Base-by-base conservation (phyloP, 2,888 invertebrate species). In the Scaptomyza cyrtandrae region DNA sequence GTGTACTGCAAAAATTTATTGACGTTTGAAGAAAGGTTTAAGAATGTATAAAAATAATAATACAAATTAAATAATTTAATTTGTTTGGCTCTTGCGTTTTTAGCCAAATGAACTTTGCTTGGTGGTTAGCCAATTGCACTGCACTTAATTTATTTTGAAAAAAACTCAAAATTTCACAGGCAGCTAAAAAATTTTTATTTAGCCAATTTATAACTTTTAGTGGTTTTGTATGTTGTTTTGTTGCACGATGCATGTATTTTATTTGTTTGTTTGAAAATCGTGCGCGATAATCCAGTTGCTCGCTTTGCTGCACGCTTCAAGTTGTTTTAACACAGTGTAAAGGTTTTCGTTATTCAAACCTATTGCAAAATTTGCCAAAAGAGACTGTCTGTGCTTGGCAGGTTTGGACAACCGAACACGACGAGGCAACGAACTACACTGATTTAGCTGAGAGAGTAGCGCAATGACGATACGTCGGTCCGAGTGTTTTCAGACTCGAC, bases 221-320 rank as follows among this genome's bases (percentile, higher is more conserved):
- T 55, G 44, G 14, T 24, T 45, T 58, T 46, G 35, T 58, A 63
- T 59, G 16, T 60, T 10, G 10, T 4, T 56, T 54, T 43, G 46
- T 58, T 66, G 49, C 19, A 35, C 10, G 19, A 35, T 50, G n/a
- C 58, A n/a, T 53, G 16, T 53, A 33, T 55, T 29, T 55, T 63
- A 57, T 49, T 19, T 62, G 33, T 56, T 53, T 59, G 49, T 70
- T 69, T 70, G 63, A 70, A 74, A 78, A 75, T 84, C 88, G 88
- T 90, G 90, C 90, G 90, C 90, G 90, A 90, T 90, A 90, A 91
- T 91, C 90, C 90, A 90, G 83, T 79, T 78, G 90, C 78, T 90
- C 90, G 90, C 90, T 91, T 89, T 81, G 76, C 77, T 77, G 85
- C 91, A 90, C 91, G 91, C 89, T 89, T 76, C 67, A 78, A 84